These are phyloP conservation scores for Littorina saxatilis DNA, from an alignment of 1,140 invertebrate genomes.

Conservation along the genomic window DNA sequence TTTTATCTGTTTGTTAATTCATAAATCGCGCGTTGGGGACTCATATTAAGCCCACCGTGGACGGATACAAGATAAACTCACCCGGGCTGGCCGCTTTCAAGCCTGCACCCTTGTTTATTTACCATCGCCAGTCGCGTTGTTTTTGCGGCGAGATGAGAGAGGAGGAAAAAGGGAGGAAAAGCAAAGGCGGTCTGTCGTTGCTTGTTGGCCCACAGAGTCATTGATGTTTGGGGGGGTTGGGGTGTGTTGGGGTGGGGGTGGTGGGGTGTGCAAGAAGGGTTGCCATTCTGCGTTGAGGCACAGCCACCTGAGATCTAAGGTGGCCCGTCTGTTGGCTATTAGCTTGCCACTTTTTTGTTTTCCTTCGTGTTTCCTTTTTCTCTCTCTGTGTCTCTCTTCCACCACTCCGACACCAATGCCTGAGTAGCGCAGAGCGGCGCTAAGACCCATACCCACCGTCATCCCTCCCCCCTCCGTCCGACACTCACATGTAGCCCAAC, in stretches of 20 bases:
- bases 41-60: constrained; percentile 33
- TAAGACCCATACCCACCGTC: too few species aligned
- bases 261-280: neutral
- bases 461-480: too few species aligned
- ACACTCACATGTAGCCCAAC: too few species aligned
- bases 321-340: constrained; percentile 12
- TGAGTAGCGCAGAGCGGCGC: too few species aligned
- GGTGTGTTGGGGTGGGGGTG: neutral
- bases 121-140: constrained; percentile 23
- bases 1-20: constrained; percentile 42
- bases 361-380: neutral
- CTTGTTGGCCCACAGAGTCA: neutral
- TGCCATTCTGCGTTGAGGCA: neutral
- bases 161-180: neutral
- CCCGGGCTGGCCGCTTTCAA: constrained; percentile 21
- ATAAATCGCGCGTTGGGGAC: constrained; percentile 40
- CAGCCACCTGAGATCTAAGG: neutral
- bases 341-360: neutral
- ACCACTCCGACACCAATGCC: too few species aligned
- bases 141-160: constrained; percentile 39
- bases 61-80: constrained; percentile 38
- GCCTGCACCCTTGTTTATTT: constrained; percentile 37
- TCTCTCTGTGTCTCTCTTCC: neutral
- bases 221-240: constrained; percentile 10
- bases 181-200: neutral